Evolutionary conservation across 2,888 invertebrate genomes (phyloP).

Genomic region (Eupithecia abbreviata): DNA sequence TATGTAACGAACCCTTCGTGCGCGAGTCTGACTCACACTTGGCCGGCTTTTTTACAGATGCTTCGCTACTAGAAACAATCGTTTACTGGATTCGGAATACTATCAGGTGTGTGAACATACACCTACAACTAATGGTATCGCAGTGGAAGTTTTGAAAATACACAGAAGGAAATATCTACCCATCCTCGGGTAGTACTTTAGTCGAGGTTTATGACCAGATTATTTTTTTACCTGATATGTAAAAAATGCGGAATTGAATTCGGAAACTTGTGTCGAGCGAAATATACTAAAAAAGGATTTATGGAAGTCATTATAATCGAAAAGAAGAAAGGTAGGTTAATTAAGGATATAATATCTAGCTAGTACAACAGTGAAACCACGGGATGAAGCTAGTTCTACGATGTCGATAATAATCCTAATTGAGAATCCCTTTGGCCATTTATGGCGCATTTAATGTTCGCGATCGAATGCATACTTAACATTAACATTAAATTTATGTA

Average conservation of each 20-base stretch:
- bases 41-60: no score
- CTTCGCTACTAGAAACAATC: no score
- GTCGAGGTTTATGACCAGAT: no score
- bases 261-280: neutral
- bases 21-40: no score
- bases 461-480: conserved; percentile 66
- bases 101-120: no score
- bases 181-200: no score
- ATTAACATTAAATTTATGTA: conserved; percentile 62
- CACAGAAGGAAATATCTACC: no score
- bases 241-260: neutral
- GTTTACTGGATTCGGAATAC: no score
- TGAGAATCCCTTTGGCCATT: conserved; percentile 66
- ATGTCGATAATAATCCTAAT: conserved; percentile 70
- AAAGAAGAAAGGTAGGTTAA: neutral
- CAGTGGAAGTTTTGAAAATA: neutral
- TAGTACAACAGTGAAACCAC: neutral
- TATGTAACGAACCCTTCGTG: no score
- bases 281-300: neutral
- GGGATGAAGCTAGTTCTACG: neutral
- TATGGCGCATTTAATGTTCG: conserved; percentile 66
- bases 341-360: neutral
- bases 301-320: neutral
- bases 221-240: neutral
- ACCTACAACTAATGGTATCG: no score